Evolutionary conservation across 2,797 vertebrate species (phyloP).

Genomic region (Moxostoma hubbsi): DNA sequence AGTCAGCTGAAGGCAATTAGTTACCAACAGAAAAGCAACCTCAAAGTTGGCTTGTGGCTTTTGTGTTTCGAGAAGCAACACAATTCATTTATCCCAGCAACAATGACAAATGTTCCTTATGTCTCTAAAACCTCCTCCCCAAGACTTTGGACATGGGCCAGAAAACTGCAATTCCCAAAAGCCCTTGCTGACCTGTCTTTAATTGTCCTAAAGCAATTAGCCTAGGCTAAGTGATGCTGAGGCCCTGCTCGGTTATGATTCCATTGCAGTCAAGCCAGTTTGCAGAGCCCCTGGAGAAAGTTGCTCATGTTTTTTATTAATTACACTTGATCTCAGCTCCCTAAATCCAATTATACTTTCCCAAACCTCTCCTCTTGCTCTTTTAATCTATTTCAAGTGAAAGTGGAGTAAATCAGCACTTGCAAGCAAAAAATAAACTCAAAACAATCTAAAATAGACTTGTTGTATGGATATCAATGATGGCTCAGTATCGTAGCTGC

Average conservation of each 20-base stretch:
- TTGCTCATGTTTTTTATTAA: conserved; percentile 74
- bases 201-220: conserved; percentile 52
- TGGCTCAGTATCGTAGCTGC: background rate
- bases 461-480: background rate
- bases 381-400: conserved; percentile 23
- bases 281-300: conserved; percentile 61
- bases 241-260: conserved; percentile 30
- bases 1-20: conserved; percentile 72
- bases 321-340: conserved; percentile 76
- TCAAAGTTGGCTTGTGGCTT: conserved; percentile 28
- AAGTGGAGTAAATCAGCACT: conserved; percentile 3
- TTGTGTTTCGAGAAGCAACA: conserved; percentile 43
- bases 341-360: conserved; percentile 70
- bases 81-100: background rate
- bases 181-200: conserved; percentile 43
- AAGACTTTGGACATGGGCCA: conserved; percentile 55
- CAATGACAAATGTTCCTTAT: conserved; percentile 60
- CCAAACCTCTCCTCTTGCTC: conserved; percentile 55
- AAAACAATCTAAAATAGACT: background rate
- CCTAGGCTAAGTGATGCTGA: conserved; percentile 21
- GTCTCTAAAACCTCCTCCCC: conserved; percentile 61
- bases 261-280: conserved; percentile 20
- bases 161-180: conserved; percentile 57
- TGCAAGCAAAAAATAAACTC: background rate
- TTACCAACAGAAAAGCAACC: conserved; percentile 61